Conservation (phyloP, 2,888 invertebrate genomes). For the Caenorhabditis angaria region DNA sequence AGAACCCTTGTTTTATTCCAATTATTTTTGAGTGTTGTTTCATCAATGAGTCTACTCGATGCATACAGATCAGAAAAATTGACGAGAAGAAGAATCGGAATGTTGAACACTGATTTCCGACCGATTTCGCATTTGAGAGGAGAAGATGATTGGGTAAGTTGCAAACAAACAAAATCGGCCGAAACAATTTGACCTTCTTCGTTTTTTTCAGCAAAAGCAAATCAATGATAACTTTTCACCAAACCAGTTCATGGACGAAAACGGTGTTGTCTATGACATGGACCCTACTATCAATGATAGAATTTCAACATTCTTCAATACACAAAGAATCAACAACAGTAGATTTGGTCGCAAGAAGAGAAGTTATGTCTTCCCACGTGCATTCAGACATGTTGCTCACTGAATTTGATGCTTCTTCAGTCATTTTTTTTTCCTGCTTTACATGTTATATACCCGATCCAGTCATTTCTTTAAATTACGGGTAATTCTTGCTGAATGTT, state of each 20-base stretch:
- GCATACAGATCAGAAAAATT: constrained; percentile 48
- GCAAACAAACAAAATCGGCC: neutral
- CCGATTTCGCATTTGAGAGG: constrained; percentile 51
- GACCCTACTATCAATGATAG: constrained; percentile 50
- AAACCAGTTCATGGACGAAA: constrained; percentile 56
- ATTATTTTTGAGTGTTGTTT: constrained; percentile 23
- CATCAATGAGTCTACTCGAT: constrained; percentile 50
- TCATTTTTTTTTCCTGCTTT: neutral
- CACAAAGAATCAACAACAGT: constrained; percentile 30
- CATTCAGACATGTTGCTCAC: neutral
- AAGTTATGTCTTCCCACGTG: constrained; percentile 16
- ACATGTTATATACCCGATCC: neutral
- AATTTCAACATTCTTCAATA: constrained; percentile 43
- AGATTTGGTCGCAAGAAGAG: constrained; percentile 43
- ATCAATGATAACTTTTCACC: constrained; percentile 46
- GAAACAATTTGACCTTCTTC: neutral
- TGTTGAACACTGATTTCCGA: constrained; percentile 48
- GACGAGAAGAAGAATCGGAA: constrained; percentile 46
- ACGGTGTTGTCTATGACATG: constrained; percentile 54
- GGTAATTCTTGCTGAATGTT: neutral
- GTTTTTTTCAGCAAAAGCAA: constrained; percentile 46
- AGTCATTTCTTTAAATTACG: neutral
- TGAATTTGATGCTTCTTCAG: no score
- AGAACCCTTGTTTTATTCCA: constrained; percentile 30
- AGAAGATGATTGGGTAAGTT: constrained; percentile 56